Evolutionary conservation across 2,113 vertebrate genomes (phyloP).

Genomic region (Microtus oregoni): DNA sequence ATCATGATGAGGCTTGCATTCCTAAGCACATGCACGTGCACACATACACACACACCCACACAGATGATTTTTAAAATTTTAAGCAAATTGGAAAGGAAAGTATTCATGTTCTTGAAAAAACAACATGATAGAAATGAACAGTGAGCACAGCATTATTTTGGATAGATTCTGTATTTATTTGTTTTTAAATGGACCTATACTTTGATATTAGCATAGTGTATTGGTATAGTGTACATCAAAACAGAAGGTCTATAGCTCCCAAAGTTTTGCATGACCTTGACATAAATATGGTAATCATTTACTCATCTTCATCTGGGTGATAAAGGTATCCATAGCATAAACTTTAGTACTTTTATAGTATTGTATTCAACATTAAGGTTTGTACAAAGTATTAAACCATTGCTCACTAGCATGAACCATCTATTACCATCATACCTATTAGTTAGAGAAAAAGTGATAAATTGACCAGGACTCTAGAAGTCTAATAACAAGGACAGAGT

Average conservation of each 20-base stretch:
- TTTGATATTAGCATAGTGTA: not conserved
- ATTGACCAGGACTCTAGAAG: not conserved
- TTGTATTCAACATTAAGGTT: not conserved
- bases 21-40: no score
- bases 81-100: constrained; percentile 10
- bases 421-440: not conserved
- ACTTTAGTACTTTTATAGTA: not conserved
- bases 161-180: not conserved
- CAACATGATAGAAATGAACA: not conserved
- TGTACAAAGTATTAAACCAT: not conserved
- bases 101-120: not conserved
- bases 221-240: not conserved
- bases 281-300: no score
- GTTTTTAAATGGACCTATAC: not conserved
- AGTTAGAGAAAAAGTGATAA: not conserved
- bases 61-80: not conserved
- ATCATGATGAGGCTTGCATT: not conserved
- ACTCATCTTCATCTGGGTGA: not conserved
- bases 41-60: not conserved
- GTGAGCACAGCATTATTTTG: not conserved
- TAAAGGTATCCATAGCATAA: not conserved
- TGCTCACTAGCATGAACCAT: not conserved
- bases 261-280: not conserved
- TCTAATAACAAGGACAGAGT: not conserved
- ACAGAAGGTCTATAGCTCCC: not conserved